Percentiles rank a stretch among this genome's conserved stretches.
These are phyloP conservation scores for Lasioglossum malachurum DNA, from an alignment of 2,888 invertebrate species.

Conservation along the genomic window DNA sequence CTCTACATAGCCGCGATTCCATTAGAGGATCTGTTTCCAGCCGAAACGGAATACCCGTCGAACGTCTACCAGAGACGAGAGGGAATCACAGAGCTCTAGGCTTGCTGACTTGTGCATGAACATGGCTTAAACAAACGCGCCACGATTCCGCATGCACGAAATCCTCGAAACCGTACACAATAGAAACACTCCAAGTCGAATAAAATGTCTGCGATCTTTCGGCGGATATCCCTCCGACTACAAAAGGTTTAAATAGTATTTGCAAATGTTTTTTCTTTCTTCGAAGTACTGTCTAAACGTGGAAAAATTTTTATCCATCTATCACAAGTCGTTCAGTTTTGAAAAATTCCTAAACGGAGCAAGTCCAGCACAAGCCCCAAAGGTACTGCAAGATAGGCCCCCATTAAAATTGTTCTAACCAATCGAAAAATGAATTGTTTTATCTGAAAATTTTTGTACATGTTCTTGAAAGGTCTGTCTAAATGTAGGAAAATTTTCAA, in stretches of 20 bases:
- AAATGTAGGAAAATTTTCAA: not conserved
- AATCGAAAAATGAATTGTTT: not conserved
- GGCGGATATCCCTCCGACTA: not conserved
- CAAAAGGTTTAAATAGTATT: not conserved
- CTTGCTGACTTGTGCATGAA: not conserved
- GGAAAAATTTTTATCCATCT: not conserved
- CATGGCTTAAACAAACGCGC: not conserved
- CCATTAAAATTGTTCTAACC: not conserved
- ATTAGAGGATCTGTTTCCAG: constrained; percentile 15
- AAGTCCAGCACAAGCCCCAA: not conserved
- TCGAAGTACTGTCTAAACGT: not conserved
- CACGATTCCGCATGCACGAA: not conserved
- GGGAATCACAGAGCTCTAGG: not conserved
- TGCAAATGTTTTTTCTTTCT: not conserved
- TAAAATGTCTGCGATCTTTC: not conserved
- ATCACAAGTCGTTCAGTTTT: not conserved
- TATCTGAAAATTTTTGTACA: not conserved
- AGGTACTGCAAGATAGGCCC: not conserved
- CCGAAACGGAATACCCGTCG: not conserved
- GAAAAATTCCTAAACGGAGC: not conserved
- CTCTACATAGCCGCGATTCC: constrained; percentile 15
- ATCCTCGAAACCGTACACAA: not conserved
- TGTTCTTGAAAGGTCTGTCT: rapidly evolving
- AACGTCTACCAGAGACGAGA: not conserved
- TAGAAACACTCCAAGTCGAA: not conserved